These are phyloP conservation scores for Bombus breviceps DNA, from an alignment of 1,140 invertebrate genomes.

Conservation along the genomic window DNA sequence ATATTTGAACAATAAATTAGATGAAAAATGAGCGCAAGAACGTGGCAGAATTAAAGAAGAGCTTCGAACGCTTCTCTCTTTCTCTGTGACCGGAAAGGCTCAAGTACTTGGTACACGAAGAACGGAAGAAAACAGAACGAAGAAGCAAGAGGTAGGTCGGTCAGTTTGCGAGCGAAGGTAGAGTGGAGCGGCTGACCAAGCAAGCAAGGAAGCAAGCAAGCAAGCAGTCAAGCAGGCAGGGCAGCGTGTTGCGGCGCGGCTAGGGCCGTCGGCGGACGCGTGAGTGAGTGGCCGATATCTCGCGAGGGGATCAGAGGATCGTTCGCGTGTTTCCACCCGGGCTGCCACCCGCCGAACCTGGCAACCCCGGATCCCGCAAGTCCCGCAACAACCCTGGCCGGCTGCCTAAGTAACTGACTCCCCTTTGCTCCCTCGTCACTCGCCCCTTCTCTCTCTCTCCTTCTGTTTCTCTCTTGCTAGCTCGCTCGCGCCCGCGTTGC, in stretches of 20 bases:
- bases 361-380: constrained; percentile 68
- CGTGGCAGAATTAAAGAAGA: background rate
- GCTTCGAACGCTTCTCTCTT: background rate
- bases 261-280: constrained; percentile 76
- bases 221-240: constrained; percentile 53
- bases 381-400: constrained; percentile 62
- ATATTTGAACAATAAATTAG: background rate
- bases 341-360: constrained; percentile 73
- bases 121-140: background rate
- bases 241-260: constrained; percentile 72
- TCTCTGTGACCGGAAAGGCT: background rate
- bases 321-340: constrained; percentile 78
- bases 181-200: constrained; percentile 47
- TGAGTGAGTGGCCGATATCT: constrained; percentile 82
- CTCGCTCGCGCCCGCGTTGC: constrained; percentile 38
- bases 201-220: constrained; percentile 13
- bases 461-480: background rate
- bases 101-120: background rate
- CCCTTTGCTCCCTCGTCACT: constrained; percentile 48
- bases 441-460: constrained; percentile 17
- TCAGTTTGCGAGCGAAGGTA: constrained; percentile 56
- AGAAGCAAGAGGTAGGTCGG: constrained; percentile 11
- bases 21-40: background rate
- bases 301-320: constrained; percentile 82
- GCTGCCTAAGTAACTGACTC: constrained; percentile 59